Evolutionary conservation across 2,888 invertebrate species (phyloP).

Genomic region (Callinectes sapidus): DNA sequence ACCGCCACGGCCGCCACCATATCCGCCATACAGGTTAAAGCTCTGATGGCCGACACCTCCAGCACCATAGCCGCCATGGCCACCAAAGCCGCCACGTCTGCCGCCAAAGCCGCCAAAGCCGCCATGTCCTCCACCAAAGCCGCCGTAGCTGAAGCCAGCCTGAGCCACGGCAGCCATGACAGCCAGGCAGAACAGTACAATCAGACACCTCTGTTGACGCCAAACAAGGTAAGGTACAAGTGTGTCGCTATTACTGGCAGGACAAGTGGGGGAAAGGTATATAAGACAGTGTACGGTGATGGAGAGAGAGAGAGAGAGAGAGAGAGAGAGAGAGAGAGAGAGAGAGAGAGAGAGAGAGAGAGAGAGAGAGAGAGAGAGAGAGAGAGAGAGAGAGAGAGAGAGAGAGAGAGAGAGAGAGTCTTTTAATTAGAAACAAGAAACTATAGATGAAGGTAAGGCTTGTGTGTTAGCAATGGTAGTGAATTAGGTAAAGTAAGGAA

Average conservation of each 20-base stretch:
- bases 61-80: neutral
- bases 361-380: too few species aligned
- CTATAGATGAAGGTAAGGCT: too few species aligned
- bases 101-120: too few species aligned
- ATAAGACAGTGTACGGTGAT: neutral
- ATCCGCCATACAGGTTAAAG: conserved; percentile 24
- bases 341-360: too few species aligned
- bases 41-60: conserved; percentile 41
- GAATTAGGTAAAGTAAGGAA: too few species aligned
- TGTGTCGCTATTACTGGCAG: too few species aligned
- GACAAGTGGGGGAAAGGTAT: too few species aligned
- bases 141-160: neutral
- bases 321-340: neutral
- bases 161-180: neutral
- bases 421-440: too few species aligned
- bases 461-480: too few species aligned
- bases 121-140: neutral
- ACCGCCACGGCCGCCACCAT: neutral
- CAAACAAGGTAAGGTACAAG: neutral
- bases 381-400: too few species aligned
- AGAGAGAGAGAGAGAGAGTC: neutral
- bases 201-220: neutral
- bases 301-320: too few species aligned
- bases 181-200: neutral
- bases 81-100: neutral